phyloP scores from a whole-genome alignment of 2,888 invertebrate species.

The Drosophila cracens region DNA sequence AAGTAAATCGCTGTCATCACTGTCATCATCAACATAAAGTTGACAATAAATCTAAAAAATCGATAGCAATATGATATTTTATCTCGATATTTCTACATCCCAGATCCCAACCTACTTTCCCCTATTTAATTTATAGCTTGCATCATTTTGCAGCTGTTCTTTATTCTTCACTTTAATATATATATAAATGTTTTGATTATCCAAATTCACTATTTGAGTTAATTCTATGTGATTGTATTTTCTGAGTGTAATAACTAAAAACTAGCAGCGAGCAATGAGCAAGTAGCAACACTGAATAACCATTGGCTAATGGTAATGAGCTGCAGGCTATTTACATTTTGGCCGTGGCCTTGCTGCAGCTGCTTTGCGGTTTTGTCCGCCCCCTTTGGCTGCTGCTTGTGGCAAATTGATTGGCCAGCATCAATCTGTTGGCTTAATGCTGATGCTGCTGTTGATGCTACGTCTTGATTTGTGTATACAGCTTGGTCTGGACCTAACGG shows the following conservation, averaged over 20 bases:
- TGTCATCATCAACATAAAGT: background rate
- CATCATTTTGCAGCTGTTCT: background rate
- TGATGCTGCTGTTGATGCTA: constrained; percentile 3
- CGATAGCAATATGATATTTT: background rate
- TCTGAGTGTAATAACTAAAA: background rate
- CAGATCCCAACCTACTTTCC: background rate
- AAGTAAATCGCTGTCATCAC: background rate
- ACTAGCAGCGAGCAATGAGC: constrained; percentile 9
- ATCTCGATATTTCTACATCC: too few relatives aligned
- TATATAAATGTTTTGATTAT: background rate
- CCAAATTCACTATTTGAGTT: background rate
- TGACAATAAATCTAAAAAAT: fast-evolving
- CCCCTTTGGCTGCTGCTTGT: constrained; percentile 34
- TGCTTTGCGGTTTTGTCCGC: constrained; percentile 13
- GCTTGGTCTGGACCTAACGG: constrained; percentile 14
- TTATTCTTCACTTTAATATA: background rate
- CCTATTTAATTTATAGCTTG: background rate
- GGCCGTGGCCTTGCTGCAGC: constrained; percentile 64
- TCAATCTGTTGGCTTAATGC: constrained; percentile 70
- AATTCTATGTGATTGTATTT: background rate
- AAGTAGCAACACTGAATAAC: constrained; percentile 23
- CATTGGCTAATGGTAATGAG: constrained; percentile 75
- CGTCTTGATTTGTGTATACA: constrained; percentile 66
- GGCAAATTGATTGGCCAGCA: constrained; percentile 71
- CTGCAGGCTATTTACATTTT: constrained; percentile 76